Conservation (phyloP, 2,797 vertebrate genomes). For the Cephalopachus bancanus region DNA sequence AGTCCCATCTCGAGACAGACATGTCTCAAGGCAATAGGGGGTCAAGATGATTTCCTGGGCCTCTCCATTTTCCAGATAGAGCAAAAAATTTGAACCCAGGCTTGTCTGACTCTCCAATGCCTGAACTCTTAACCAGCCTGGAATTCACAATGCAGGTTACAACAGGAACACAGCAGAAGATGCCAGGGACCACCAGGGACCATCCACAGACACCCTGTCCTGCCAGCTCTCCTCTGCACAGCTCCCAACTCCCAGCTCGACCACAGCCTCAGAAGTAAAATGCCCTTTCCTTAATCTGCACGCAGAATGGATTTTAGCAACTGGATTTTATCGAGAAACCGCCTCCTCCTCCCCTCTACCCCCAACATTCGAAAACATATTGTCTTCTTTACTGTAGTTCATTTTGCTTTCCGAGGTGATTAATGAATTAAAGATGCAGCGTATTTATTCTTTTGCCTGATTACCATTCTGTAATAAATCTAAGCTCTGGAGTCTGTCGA, state of each 20-base stretch:
- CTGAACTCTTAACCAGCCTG: not conserved
- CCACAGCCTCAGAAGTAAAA: constrained; percentile 71
- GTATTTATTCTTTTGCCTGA: constrained; percentile 90
- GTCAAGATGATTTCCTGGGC: not conserved
- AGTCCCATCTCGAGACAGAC: not conserved
- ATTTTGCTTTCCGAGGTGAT: constrained; percentile 89
- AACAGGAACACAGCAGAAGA: not conserved
- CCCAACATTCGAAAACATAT: constrained; percentile 83
- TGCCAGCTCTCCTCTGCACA: not conserved
- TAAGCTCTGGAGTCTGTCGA: constrained; percentile 88
- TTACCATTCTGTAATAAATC: constrained; percentile 91
- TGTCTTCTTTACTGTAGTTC: constrained; percentile 88
- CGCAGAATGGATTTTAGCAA: constrained; percentile 80
- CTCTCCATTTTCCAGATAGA: not conserved
- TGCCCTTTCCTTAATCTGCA: constrained; percentile 69
- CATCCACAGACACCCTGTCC: not conserved
- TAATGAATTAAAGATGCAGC: constrained; percentile 89
- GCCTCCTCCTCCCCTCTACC: constrained; percentile 45
- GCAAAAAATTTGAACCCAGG: constrained; percentile 15
- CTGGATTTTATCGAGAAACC: constrained; percentile 81
- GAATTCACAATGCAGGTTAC: not conserved
- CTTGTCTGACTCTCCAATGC: not conserved
- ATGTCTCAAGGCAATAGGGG: not conserved
- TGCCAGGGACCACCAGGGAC: not conserved
- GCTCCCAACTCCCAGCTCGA: not conserved